Evolutionary conservation across 2,113 vertebrate genomes (phyloP).

Genomic region (Rafetus swinhoei): DNA sequence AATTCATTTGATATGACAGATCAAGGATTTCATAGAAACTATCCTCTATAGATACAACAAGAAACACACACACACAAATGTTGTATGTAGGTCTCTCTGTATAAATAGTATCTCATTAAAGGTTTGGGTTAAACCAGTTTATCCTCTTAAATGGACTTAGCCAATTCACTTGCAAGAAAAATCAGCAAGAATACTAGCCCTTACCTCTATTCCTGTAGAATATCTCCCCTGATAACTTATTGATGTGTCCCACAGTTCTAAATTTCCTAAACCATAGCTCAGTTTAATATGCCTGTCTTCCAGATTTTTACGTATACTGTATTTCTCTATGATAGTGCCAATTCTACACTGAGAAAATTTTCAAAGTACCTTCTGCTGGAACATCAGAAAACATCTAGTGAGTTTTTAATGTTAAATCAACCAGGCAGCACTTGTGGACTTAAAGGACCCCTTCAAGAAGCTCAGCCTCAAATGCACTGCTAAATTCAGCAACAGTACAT

Average conservation of each 20-base stretch:
- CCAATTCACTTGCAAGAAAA: slow-evolving; percentile 27
- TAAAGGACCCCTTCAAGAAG: background rate
- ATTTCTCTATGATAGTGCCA: background rate
- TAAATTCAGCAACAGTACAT: background rate
- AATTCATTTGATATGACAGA: background rate
- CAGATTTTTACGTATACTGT: background rate
- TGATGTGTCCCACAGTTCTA: background rate
- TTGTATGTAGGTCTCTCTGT: slow-evolving; percentile 1
- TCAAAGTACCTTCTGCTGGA: background rate
- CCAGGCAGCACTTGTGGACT: background rate
- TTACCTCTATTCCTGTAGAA: background rate
- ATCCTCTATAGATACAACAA: slow-evolving; percentile 34
- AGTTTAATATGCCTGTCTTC: slow-evolving; percentile 11
- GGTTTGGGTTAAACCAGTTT: background rate
- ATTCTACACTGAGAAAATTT: background rate
- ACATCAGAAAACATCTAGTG: background rate
- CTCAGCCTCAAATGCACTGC: background rate
- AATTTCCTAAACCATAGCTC: background rate
- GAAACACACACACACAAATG: background rate
- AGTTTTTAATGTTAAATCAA: background rate
- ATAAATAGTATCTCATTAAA: slow-evolving; percentile 24
- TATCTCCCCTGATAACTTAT: background rate
- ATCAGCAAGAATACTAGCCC: background rate
- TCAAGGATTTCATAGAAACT: slow-evolving; percentile 39
- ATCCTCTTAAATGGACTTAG: background rate